Evolutionary conservation across 1,140 invertebrate species (phyloP).

Genomic region (Saccostrea echinata): DNA sequence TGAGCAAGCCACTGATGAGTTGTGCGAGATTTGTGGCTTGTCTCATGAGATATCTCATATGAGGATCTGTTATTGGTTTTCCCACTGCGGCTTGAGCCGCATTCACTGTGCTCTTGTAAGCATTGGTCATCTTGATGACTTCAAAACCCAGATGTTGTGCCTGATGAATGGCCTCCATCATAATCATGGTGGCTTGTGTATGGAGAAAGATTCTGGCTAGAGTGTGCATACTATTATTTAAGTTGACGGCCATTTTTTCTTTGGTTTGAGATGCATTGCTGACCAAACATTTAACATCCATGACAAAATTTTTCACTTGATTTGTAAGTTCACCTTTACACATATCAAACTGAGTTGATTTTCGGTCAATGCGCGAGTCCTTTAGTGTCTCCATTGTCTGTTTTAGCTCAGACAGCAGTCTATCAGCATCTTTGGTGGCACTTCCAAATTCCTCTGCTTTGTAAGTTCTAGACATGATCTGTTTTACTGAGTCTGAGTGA

Average conservation of each 20-base stretch:
- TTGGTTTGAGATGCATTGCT: slow-evolving; percentile 86
- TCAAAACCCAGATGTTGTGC: slow-evolving; percentile 89
- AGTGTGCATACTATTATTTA: slow-evolving; percentile 74
- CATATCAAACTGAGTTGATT: slow-evolving; percentile 69
- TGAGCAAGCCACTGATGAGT: slow-evolving; percentile 89
- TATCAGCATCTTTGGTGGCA: slow-evolving; percentile 72
- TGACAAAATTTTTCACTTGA: slow-evolving; percentile 90
- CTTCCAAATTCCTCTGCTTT: slow-evolving; percentile 62
- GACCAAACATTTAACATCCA: slow-evolving; percentile 90
- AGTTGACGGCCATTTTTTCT: slow-evolving; percentile 82
- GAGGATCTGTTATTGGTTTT: slow-evolving; percentile 78
- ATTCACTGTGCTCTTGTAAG: slow-evolving; percentile 84
- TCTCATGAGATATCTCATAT: slow-evolving; percentile 82
- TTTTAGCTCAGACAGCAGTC: slow-evolving; percentile 71
- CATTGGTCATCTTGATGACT: slow-evolving; percentile 89
- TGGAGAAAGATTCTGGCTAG: slow-evolving; percentile 78
- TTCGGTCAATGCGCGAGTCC: slow-evolving; percentile 66
- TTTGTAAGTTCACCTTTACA: slow-evolving; percentile 88
- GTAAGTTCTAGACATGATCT: slow-evolving; percentile 69
- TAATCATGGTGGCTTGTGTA: slow-evolving; percentile 79
- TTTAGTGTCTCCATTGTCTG: slow-evolving; percentile 71
- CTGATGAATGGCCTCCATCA: slow-evolving; percentile 87
- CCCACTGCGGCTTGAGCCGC: slow-evolving; percentile 79
- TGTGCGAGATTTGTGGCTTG: slow-evolving; percentile 90
- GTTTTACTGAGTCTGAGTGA: slow-evolving; percentile 66